Base-by-base conservation (phyloP, 2,888 invertebrate genomes). In the Lithophane ornitopus region DNA sequence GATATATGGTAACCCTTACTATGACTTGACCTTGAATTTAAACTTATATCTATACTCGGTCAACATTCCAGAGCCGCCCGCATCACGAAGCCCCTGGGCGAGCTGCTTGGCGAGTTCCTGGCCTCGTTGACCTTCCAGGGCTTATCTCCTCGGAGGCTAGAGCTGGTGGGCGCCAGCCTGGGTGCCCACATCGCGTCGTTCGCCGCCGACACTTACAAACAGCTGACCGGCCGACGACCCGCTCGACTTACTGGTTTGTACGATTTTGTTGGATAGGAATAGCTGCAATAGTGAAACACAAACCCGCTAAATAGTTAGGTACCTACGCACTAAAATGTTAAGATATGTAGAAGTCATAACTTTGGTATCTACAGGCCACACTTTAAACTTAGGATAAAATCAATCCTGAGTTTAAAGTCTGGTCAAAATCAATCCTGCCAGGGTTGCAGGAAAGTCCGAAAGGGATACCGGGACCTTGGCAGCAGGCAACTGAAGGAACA, bases 171-270 rank as follows among this genome's bases (percentile, higher is more conserved):
- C 0, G 94, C 91, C 0, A 96, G 96, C 67, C 86, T 96, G 28
- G 96, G 96, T n/a, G 95, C 95, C 0, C 95, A 96, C 80, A 93
- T 95, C 41, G 94, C 94, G 1, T 93, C 93, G 34, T 92, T 89
- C 78, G 95, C 95, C 0, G 90, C 95, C 0, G 91, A 89, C 28
- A 91, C 88, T 61, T 95, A 93, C 73, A 82, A 83, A 2, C 82
- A 92, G 54, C 82, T 95, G 19, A 95, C 94, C 3, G 92, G 94
- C 0, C 85, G 84, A 39, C 92, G 92, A 80, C 94, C 94, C 3
- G 88, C 90, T 14, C 90, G 94, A 69, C 74, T 95, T 22, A 91
- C 94, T 70, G 94, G 94, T 94, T 83, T 74, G 84, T 79, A 58
- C 56, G 44, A 65, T 28, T 28, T n/a, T 39, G 7, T 69, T 58